Base-by-base conservation (phyloP, 2,113 vertebrate genomes). In the Larimichthys crocea region DNA sequence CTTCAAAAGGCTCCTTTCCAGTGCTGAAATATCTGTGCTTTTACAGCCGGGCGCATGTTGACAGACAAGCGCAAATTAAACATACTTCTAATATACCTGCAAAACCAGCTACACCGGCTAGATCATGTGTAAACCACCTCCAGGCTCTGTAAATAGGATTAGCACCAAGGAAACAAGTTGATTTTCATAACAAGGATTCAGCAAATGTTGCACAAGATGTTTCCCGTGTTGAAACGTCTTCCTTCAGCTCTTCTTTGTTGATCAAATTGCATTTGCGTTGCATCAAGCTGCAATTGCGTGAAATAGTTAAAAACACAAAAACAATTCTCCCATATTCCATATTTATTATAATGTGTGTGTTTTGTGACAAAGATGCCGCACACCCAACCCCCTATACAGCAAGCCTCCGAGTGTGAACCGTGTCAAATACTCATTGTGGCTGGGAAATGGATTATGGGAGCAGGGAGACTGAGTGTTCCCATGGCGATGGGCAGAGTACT, bases 371-470 rank as follows among this genome's bases (percentile, higher is more conserved):
- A 22, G 40, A 74, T 8, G 65, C 12, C 1, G 22, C 46, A 68
- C 80, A 63, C 73, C 87, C 83, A 74, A 80, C 85, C 86, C 89
- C 90, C 89, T 40, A 86, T 72, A 83, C 85, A 75, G 91, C 62
- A 7, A 77, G 77, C 87, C 89, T 82, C 84, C 10, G 24, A 86
- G 74, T 90, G 89, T 86, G 82, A 92, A 94, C 91, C 91, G 78
- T 94, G 90, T 94, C 92, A 91, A 93, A 93, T 92, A 85, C 88
- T 89, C 93, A 94, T 95, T 95, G 94, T 95, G 90, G 84, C 82
- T 74, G 80, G 84, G 87, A 94, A 95, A 94, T 85, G 92, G 94
- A 96, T 95, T 95, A 95, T 48, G 79, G 88, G 75, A 90, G 83
- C 77, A 79, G 88, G 87, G 90, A 92, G 90, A 87, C 91, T 92